Conservation (phyloP, 1,140 invertebrate species). For the Odontomachus brunneus region DNA sequence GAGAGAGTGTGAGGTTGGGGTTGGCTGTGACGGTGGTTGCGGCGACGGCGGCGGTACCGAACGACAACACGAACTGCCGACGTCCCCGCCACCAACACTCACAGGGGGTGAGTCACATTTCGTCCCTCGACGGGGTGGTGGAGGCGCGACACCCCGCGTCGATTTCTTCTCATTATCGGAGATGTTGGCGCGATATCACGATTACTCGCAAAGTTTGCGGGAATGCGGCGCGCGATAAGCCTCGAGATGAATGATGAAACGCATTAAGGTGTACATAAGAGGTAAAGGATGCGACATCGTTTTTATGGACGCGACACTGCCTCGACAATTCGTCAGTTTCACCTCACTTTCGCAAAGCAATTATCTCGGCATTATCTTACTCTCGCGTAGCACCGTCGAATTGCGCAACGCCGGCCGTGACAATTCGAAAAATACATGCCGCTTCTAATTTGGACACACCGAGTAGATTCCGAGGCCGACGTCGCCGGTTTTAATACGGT, state of each 20-base stretch:
- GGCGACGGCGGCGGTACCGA: not conserved
- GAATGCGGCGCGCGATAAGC: not conserved
- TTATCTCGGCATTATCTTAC: no score
- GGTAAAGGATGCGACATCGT: not conserved
- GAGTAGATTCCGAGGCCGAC: slow-evolving; percentile 18
- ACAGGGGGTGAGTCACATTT: slow-evolving; percentile 25
- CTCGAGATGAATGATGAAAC: slow-evolving; percentile 6
- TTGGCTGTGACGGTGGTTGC: not conserved
- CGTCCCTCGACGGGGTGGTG: slow-evolving; percentile 10
- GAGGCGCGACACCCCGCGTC: slow-evolving; percentile 7
- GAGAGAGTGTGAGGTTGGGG: no score
- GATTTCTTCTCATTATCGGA: slow-evolving; percentile 40
- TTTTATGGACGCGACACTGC: not conserved
- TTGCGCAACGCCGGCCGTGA: not conserved
- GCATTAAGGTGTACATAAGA: no score
- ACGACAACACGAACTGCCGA: slow-evolving; percentile 15
- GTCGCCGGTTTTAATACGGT: slow-evolving; percentile 43
- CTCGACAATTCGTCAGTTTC: no score
- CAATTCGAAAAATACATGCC: not conserved
- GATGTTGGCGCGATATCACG: slow-evolving; percentile 12
- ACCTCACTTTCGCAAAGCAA: not conserved
- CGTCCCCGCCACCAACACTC: not conserved
- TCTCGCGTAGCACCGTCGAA: not conserved
- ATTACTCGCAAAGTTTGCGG: slow-evolving; percentile 9
- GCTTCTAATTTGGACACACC: slow-evolving; percentile 14